These are phyloP conservation scores for Spilosoma lubricipeda DNA, from an alignment of 2,888 invertebrate species.

Conservation along the genomic window DNA sequence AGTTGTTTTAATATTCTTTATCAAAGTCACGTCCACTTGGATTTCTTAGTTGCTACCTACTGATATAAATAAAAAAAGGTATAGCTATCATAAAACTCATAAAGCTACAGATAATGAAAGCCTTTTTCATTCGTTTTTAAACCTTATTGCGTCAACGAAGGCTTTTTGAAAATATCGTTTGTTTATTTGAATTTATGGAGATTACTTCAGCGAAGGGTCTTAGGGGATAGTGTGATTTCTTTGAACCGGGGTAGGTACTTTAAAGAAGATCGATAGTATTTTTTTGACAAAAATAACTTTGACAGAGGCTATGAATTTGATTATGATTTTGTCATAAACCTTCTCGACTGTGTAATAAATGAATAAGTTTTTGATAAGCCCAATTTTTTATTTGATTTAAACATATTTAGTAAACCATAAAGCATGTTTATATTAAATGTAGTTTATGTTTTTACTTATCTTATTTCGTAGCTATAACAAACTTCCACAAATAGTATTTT, in stretches of 20 bases:
- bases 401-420: too few relatives aligned
- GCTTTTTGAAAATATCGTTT: background rate
- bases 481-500: background rate
- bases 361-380: background rate
- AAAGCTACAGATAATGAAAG: background rate
- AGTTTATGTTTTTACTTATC: background rate
- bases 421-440: background rate
- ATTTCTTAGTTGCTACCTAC: background rate
- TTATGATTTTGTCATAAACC: background rate
- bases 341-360: background rate
- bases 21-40: constrained; percentile 8
- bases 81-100: background rate
- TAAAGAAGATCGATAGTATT: background rate
- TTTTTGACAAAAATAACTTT: background rate
- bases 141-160: background rate
- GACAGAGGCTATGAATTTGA: background rate
- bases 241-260: background rate
- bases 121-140: background rate
- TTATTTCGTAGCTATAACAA: background rate
- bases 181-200: background rate
- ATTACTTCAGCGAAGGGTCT: background rate
- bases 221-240: background rate
- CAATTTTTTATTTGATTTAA: background rate
- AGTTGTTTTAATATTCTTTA: constrained; percentile 16
- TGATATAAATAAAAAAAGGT: background rate